Evolutionary conservation across 2,797 vertebrate genomes (phyloP), one percentile per base, ranked within the genome.

Genomic region (Coregonus ussuriensis): DNA sequence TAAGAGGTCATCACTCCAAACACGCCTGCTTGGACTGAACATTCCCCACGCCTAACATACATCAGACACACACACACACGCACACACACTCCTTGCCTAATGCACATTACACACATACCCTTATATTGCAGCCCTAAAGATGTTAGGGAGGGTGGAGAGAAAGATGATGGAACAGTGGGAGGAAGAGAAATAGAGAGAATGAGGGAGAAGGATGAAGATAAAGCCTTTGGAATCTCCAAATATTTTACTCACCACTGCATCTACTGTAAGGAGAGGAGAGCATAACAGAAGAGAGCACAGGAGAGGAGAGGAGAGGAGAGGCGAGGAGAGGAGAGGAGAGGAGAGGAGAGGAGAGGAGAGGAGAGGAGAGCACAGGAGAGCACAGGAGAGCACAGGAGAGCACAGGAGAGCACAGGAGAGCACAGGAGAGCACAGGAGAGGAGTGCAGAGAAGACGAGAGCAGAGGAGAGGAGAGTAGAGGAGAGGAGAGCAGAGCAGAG

Each of bases 1-100:
- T 85, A 59, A 78, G 80, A 85, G 78, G 81, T 89, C 79, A 79
- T 71, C 53, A 78, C 70, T 33, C 16, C 33, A 66, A 66, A 66
- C 63, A 66, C n/a, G 56, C 18, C 18, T 59, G 54, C n/a, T 59
- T 59, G 54, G 54, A 59, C 54, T n/a, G 54, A 59, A 59, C 54
- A 59, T 59, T 59, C 77, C 62, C 31, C 66, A 35, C 31, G 13
- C 3, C 66, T 15, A 25, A 68, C 15, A 2, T 1, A 68, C 66
- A 68, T 13, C 31, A 47, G 9, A 47, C 41, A 47, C 41, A 47
- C 4, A 35, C 35, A 37, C 3, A 33, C 65, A 33, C 65, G n/a
- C 54, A 56, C 2, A 21, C 54, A 59, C n/a, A 21, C 6, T 3
- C 6, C n/a, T 18, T 6, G 56, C 18, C 56, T 9, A 59, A 59